Evolutionary conservation across 2,888 invertebrate genomes (phyloP), one percentile per base, ranked within the genome.

Genomic region (Nymphalis polychloros): DNA sequence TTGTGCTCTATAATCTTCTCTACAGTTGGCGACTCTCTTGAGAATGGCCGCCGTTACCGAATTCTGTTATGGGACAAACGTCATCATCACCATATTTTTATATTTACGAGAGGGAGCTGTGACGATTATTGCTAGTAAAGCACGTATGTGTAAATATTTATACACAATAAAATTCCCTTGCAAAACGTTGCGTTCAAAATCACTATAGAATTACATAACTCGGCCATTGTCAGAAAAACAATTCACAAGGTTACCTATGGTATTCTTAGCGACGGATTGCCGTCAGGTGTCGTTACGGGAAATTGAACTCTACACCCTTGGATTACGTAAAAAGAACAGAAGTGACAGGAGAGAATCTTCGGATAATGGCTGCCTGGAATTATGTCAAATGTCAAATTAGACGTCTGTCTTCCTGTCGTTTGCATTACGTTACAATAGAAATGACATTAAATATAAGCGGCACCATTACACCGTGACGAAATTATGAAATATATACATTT

Each of bases 301-400:
- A 61, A 50, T n/a, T 59, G 63, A 31, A 61, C 48, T 41, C 52
- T 68, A 55, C 57, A 20, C 50, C 17, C 6, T 62, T 19, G 35
- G 23, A 53, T 47, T 35, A 49, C 17, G 49, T 46, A 41, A 48
- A 61, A 60, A 17, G 35, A 20, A n/a, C 10, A 31, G 48, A 53
- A 49, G 41, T 66, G 67, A 70, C 68, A 68, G 68, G 31, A 64
- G 64, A 64, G 79, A 79, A 81, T 79, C 81, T 80, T 81, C 80
- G 83, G 81, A 50, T 59, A 67, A 69, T 74, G 87, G 88, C 87
- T 13, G 84, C 78, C 76, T 73, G 77, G 84, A 85, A 87, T 88
- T 84, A 88, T 87, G 87, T 89, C 88, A 89, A 89, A 89, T 82
- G 90, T 89, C 90, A 90, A 89, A 89, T 90, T 89, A 89, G 85